Evolutionary conservation across 2,888 invertebrate genomes (phyloP), one percentile per base, ranked within the genome.

Genomic region (Entomobrya multifasciata): DNA sequence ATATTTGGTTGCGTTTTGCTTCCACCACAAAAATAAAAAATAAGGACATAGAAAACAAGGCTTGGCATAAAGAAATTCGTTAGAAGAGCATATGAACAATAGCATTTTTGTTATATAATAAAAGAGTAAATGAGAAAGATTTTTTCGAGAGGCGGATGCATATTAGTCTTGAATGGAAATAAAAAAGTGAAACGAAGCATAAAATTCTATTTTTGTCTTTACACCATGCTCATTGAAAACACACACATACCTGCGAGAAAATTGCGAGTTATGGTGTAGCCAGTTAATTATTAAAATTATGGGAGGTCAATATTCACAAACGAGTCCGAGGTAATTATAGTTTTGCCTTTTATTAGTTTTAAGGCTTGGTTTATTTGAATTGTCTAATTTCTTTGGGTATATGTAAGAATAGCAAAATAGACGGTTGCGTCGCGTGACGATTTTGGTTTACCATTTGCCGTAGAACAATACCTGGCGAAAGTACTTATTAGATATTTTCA

Each of bases 241-340:
- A 17, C 8, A 41, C 36, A 65, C 25, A 60, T 44, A 70, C 47
- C 47, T 47, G 47, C 15, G 74, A 55, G 74, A 74, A 74, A 52
- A 55, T 74, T 74, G 55, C 74, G 36, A 17, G 55, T 55, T 60
- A 60, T 57, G 8, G 57, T 57, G 17, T 1, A 60, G 30, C 20
- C 60, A 27, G 22, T 36, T 52, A 81, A 57, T n/a, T 65, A 67
- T 52, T 52, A 70, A 82, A 57, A 82, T 82, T 44, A 82, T 82
- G 81, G 72, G 81, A 82, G 81, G 72, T 72, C 81, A 82, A 57
- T 55, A 57, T 55, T 55, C 67, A 65, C 65, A 62, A 47, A 30
- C 36, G 44, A 77, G 44, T 65, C 44, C 8, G 49, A 62, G 65
- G 47, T 78, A 78, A 78, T 65, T 62, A 62, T 47, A 78, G 62